Evolutionary conservation across 2,113 vertebrate genomes (phyloP).

Genomic region (Pelodiscus sinensis): DNA sequence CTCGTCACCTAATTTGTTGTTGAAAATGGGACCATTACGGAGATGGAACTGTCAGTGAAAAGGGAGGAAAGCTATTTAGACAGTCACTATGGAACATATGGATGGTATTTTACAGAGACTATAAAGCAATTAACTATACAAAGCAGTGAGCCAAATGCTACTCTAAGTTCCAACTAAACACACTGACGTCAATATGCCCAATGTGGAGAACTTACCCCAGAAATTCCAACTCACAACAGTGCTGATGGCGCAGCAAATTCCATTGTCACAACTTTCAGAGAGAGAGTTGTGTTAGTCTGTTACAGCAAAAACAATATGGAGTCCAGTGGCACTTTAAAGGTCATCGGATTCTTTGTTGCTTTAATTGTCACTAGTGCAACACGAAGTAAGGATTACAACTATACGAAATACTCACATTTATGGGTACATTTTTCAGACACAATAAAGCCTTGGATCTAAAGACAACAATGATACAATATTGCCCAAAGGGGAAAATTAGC

Average conservation of each 20-base stretch:
- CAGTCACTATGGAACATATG: too few species aligned
- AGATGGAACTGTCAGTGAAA: neutral
- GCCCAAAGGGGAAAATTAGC: neutral
- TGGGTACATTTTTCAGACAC: neutral
- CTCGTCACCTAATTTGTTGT: neutral
- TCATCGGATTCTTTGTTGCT: too few species aligned
- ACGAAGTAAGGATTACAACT: neutral
- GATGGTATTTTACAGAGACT: too few species aligned
- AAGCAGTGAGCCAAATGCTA: neutral
- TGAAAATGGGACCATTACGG: neutral
- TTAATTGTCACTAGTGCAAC: neutral
- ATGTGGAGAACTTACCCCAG: neutral
- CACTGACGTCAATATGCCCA: neutral
- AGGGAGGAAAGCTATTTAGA: neutral
- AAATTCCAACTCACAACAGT: neutral
- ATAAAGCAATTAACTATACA: neutral
- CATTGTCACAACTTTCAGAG: neutral
- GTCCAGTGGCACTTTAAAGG: too few species aligned
- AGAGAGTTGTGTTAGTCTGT: too few species aligned
- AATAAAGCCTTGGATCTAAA: neutral
- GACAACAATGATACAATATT: neutral
- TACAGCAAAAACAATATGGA: too few species aligned
- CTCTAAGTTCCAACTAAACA: neutral
- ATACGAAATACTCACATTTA: neutral
- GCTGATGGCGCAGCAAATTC: neutral